Percentiles rank a stretch among this genome's conserved stretches.
Evolutionary conservation across 2,113 vertebrate genomes (phyloP).

Genomic region (Phrynocephalus versicolor): DNA sequence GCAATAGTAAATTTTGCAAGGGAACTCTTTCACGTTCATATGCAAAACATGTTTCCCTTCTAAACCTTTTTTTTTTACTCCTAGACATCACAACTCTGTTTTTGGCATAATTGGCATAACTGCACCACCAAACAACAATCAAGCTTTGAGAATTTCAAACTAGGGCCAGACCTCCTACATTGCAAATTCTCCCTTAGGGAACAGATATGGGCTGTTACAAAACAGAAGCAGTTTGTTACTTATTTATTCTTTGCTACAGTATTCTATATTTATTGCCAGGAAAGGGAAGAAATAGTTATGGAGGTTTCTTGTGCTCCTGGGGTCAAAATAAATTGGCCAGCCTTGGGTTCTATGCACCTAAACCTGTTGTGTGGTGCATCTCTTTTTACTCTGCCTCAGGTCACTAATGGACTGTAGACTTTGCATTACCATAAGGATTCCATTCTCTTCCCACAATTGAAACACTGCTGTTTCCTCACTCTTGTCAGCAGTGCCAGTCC

Average conservation of each 20-base stretch:
- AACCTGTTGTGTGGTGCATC: background rate
- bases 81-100: background rate
- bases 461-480: background rate
- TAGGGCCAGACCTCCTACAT: background rate
- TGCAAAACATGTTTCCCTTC: background rate
- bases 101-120: no score
- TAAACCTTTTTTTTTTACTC: background rate
- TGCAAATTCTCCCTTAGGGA: no score
- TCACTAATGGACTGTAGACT: background rate
- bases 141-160: background rate
- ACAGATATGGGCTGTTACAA: no score
- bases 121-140: background rate
- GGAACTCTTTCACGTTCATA: background rate
- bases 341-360: background rate
- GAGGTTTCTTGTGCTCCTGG: background rate
- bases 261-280: background rate
- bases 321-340: background rate
- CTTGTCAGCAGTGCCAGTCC: background rate
- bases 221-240: no score
- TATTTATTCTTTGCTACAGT: no score
- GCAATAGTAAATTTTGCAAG: background rate
- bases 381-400: background rate
- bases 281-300: background rate
- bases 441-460: background rate
- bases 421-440: background rate